phyloP scores from a whole-genome alignment of 2,113 vertebrate genomes.

The Sardina pilchardus region DNA sequence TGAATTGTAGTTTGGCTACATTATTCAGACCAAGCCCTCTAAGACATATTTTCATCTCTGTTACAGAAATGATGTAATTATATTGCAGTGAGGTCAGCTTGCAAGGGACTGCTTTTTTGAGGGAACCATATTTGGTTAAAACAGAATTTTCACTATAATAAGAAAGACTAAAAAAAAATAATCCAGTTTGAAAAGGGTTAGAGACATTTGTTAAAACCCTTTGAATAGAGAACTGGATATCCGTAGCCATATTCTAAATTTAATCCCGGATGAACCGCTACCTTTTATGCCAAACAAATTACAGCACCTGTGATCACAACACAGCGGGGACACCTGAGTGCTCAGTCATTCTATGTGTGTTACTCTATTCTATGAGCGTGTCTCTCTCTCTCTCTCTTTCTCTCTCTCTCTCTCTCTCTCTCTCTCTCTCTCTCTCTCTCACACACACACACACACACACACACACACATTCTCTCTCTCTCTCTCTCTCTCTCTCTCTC shows the following conservation, averaged over 20 bases:
- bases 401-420: neutral
- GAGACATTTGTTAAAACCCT: neutral
- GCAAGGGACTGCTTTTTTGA: neutral
- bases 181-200: neutral
- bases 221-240: neutral
- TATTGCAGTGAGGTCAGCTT: neutral
- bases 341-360: neutral
- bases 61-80: neutral
- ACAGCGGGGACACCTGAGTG: neutral
- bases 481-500: too few species aligned
- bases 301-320: neutral
- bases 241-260: neutral
- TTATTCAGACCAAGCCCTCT: neutral
- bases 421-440: too few species aligned
- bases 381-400: slow-evolving; percentile 26
- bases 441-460: too few species aligned
- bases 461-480: too few species aligned
- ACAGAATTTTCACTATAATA: neutral
- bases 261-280: neutral
- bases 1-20: neutral
- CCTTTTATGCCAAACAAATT: neutral
- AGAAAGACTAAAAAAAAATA: neutral
- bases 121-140: neutral
- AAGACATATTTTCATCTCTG: neutral
- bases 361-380: too few species aligned